These are phyloP conservation scores for Cephus spinipes DNA, from an alignment of 2,888 invertebrate species.

Conservation along the genomic window DNA sequence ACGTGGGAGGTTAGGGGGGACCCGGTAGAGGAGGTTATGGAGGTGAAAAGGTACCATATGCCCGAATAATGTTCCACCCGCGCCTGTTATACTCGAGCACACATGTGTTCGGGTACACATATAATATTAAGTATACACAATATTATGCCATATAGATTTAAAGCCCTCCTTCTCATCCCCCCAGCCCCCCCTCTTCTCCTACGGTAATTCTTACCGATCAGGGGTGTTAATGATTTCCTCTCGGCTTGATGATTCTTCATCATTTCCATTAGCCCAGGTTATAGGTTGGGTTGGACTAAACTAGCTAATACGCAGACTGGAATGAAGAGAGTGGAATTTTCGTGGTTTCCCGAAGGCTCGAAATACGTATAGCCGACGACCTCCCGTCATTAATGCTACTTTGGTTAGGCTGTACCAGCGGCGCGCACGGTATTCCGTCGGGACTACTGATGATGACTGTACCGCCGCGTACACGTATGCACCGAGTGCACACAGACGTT, in stretches of 20 bases:
- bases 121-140: background rate
- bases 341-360: background rate
- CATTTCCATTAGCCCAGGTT: background rate
- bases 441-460: slow-evolving; percentile 65
- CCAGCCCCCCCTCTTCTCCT: background rate
- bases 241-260: background rate
- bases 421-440: slow-evolving; percentile 9
- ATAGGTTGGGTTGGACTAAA: background rate
- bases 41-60: slow-evolving; percentile 51
- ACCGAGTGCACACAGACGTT: slow-evolving; percentile 35
- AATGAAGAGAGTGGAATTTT: background rate
- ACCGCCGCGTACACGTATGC: slow-evolving; percentile 39
- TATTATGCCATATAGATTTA: background rate
- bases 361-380: background rate
- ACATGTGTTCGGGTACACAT: background rate
- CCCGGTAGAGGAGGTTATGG: slow-evolving; percentile 9
- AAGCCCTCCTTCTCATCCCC: background rate
- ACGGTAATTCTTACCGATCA: background rate
- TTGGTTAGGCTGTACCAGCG: slow-evolving; percentile 44
- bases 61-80: slow-evolving; percentile 59
- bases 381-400: background rate
- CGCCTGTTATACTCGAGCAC: slow-evolving; percentile 36
- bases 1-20: slow-evolving; percentile 18
- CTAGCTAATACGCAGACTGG: background rate
- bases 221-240: background rate